Conservation (phyloP, 2,888 invertebrate species). For the Calameuta pallipes region DNA sequence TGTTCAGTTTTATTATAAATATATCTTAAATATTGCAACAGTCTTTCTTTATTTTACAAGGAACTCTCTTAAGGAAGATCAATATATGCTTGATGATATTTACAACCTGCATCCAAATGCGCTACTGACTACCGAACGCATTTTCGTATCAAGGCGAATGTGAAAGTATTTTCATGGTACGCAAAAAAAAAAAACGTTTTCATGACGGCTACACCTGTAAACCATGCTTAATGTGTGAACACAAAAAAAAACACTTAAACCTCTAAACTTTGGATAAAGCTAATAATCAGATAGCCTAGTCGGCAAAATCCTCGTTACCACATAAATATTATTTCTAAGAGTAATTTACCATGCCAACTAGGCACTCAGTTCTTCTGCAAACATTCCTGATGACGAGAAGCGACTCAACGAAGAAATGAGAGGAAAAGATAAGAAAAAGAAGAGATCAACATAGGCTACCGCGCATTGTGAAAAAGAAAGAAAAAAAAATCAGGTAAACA, state of each 20-base stretch:
- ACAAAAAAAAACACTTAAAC: conserved; percentile 17
- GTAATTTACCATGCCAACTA: background rate
- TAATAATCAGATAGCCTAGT: conserved; percentile 28
- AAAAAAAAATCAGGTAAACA: background rate
- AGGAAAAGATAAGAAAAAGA: background rate
- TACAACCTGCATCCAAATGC: conserved; percentile 23
- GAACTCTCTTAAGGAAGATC: conserved; percentile 14
- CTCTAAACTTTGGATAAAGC: conserved; percentile 36
- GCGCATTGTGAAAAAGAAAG: background rate
- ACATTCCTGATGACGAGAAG: background rate
- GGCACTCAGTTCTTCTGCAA: background rate
- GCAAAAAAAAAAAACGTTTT: background rate
- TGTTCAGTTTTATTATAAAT: conserved; percentile 39
- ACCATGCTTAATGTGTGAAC: background rate
- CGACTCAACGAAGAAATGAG: background rate
- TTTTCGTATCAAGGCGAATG: background rate
- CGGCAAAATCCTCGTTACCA: conserved; percentile 26
- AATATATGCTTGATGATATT: conserved; percentile 24
- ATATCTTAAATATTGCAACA: conserved; percentile 51
- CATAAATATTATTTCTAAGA: conserved; percentile 7
- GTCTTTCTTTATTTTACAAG: conserved; percentile 40
- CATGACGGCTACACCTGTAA: background rate
- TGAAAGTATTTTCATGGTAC: background rate
- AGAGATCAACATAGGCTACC: background rate
- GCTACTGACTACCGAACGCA: conserved; percentile 27